Evolutionary conservation across 2,888 invertebrate genomes (phyloP).

Genomic region (Phalera bucephala): DNA sequence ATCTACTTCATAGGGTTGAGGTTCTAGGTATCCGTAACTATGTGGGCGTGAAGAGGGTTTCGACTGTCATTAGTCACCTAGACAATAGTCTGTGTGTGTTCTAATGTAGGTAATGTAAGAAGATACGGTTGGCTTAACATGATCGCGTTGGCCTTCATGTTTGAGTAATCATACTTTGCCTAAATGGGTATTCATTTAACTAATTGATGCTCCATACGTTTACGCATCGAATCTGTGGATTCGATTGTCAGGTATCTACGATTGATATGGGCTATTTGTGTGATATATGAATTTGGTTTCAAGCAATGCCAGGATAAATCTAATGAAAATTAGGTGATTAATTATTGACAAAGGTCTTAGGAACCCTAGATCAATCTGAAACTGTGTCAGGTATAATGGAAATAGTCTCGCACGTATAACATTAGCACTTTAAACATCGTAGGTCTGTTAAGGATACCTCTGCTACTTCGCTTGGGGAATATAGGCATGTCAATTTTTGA

Average conservation of each 20-base stretch:
- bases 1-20: neutral
- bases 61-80: conserved; percentile 1
- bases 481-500: no score
- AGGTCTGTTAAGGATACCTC: no score
- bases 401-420: no score
- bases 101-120: neutral
- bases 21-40: neutral
- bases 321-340: no score
- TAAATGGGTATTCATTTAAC: conserved; percentile 1
- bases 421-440: no score
- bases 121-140: neutral
- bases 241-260: conserved; percentile 2
- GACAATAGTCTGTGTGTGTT: neutral
- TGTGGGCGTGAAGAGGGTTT: neutral
- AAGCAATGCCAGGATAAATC: no score
- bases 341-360: no score
- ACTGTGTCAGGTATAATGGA: no score
- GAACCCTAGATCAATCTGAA: no score
- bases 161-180: conserved; percentile 1
- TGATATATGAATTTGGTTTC: no score
- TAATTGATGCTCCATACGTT: conserved; percentile 1
- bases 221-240: conserved; percentile 3
- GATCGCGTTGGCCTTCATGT: conserved; percentile 2
- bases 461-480: no score
- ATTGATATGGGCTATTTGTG: conserved; percentile 5